phyloP scores from a whole-genome alignment of 2,888 invertebrate genomes.

The Amblyjoppa proteus region DNA sequence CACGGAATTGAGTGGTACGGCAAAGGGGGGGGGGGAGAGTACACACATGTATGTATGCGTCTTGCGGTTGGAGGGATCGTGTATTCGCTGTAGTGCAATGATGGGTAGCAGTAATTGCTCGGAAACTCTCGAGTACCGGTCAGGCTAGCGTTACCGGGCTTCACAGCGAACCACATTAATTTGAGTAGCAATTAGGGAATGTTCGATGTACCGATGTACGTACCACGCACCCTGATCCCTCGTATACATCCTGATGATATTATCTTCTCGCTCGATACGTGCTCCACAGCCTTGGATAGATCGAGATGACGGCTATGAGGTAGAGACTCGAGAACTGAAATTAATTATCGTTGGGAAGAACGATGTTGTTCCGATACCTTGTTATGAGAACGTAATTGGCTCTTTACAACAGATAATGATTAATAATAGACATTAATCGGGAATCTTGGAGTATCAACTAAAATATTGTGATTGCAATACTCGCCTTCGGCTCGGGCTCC shows the following conservation, averaged over 20 bases:
- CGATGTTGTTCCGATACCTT: background rate
- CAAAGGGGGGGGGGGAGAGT: background rate
- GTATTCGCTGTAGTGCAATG: constrained; percentile 7
- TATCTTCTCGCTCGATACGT: constrained; percentile 24
- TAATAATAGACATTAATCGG: background rate
- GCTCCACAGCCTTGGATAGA: background rate
- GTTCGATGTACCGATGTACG: constrained; percentile 40
- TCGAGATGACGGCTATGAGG: background rate
- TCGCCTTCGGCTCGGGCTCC: too few species aligned
- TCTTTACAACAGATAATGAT: background rate
- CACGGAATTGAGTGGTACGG: background rate
- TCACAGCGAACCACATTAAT: constrained; percentile 45
- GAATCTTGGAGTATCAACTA: background rate
- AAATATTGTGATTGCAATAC: too few species aligned
- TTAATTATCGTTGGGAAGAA: constrained; percentile 22
- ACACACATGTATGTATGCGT: background rate
- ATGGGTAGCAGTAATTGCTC: constrained; percentile 53
- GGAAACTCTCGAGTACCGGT: constrained; percentile 42
- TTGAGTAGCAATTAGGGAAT: constrained; percentile 60
- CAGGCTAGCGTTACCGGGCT: constrained; percentile 22
- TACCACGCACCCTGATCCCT: constrained; percentile 7
- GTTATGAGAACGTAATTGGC: background rate
- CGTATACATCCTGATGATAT: constrained; percentile 33
- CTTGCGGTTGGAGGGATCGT: background rate
- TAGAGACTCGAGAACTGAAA: constrained; percentile 18